A percentile compares a stretch with the other conserved stretches of the same genome.
Evolutionary conservation across 2,888 invertebrate genomes (phyloP).

Genomic region (Plutella xylostella): DNA sequence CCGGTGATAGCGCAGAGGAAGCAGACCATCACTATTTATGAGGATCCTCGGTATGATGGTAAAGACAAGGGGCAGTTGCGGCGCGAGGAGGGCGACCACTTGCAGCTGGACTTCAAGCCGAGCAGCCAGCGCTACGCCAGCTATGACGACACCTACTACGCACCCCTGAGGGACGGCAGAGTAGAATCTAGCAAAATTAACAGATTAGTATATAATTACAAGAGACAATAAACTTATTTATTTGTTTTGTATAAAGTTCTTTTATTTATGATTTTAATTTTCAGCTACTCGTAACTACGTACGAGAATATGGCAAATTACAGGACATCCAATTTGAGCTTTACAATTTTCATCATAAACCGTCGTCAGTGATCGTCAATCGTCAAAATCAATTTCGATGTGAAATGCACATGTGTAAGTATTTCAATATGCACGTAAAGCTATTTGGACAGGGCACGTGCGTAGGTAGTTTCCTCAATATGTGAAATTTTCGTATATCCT

Average conservation of each 20-base stretch:
- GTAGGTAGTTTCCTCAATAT: too few species aligned
- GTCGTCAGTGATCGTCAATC: too few species aligned
- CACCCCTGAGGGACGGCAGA: conserved; percentile 32
- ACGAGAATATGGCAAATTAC: too few species aligned
- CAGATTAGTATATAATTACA: conserved; percentile 62
- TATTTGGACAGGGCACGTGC: too few species aligned
- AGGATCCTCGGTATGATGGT: conserved; percentile 58
- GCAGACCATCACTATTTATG: conserved; percentile 64
- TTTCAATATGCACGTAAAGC: too few species aligned
- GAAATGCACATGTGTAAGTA: too few species aligned
- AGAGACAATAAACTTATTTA: conserved; percentile 34
- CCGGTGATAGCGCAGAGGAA: conserved; percentile 56
- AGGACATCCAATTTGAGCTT: too few species aligned
- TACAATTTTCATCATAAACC: too few species aligned
- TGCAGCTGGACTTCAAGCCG: conserved; percentile 56
- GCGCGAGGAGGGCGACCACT: conserved; percentile 49
- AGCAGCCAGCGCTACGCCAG: conserved; percentile 56
- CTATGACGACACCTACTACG: conserved; percentile 56
- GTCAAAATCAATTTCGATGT: too few species aligned
- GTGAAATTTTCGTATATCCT: conserved; percentile 26
- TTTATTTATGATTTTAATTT: too few species aligned
- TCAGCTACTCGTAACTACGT: too few species aligned
- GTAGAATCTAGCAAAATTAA: conserved; percentile 61
- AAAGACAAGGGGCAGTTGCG: conserved; percentile 46
- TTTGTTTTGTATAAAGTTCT: background rate